Conservation (phyloP, 1,140 invertebrate species). For the Bombus cullumanus region DNA sequence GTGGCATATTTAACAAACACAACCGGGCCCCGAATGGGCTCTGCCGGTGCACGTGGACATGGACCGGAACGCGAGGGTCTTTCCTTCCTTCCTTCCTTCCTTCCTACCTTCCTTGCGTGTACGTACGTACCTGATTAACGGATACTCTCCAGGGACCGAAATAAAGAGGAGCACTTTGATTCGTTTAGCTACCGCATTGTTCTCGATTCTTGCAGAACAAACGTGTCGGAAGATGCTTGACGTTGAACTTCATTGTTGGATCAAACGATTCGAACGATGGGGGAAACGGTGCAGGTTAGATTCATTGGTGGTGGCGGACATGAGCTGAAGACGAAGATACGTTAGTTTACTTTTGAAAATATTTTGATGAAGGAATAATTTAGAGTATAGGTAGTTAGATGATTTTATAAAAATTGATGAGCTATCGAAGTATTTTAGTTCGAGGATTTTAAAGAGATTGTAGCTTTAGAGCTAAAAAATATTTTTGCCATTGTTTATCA, state of each 20-base stretch:
- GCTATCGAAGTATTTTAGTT: too few species aligned
- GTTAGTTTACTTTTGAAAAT: neutral
- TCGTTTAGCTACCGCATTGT: constrained; percentile 44
- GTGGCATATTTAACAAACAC: constrained; percentile 76
- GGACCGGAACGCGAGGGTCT: constrained; percentile 11
- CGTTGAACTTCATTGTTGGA: neutral
- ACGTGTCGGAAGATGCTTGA: neutral
- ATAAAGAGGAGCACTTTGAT: constrained; percentile 30
- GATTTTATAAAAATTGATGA: too few species aligned
- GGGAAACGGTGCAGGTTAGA: neutral
- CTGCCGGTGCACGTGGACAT: constrained; percentile 26
- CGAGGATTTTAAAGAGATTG: too few species aligned
- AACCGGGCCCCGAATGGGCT: constrained; percentile 59
- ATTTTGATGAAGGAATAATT: neutral
- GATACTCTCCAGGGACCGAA: constrained; percentile 25
- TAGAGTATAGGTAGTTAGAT: too few species aligned
- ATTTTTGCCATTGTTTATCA: too few species aligned
- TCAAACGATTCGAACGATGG: too few species aligned
- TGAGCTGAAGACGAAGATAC: neutral
- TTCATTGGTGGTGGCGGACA: neutral
- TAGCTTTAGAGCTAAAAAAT: too few species aligned
- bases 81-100: neutral
- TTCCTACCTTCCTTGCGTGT: constrained; percentile 7
- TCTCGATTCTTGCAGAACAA: constrained; percentile 11
- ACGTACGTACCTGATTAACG: constrained; percentile 61